These are phyloP conservation scores for Lordiphosa clarofinis DNA, from an alignment of 1,140 invertebrate species.

Conservation along the genomic window DNA sequence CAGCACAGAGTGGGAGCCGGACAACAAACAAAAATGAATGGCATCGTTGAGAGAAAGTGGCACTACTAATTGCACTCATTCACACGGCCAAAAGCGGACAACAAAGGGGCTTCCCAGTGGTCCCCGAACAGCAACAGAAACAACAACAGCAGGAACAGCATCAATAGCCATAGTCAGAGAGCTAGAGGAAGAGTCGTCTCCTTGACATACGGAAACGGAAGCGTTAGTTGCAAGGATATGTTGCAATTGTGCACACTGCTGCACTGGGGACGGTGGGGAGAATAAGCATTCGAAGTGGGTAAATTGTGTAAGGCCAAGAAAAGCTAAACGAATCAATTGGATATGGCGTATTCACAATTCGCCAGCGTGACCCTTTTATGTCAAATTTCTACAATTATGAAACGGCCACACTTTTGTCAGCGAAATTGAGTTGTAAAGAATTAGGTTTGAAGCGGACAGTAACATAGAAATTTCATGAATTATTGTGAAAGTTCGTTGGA, in stretches of 20 bases:
- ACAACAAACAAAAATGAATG: constrained; percentile 44
- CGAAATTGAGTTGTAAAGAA: no score
- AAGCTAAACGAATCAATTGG: no score
- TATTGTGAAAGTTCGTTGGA: no score
- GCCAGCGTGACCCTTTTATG: no score
- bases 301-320: no score
- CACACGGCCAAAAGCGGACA: constrained; percentile 51
- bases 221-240: constrained; percentile 65
- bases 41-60: constrained; percentile 57
- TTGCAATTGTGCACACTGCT: constrained; percentile 10
- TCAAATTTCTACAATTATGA: no score
- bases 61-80: constrained; percentile 73
- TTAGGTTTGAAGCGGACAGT: no score
- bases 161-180: constrained; percentile 10
- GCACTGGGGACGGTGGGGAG: neutral
- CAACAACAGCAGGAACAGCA: constrained; percentile 10
- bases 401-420: no score
- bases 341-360: rapidly evolving
- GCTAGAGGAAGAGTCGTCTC: constrained; percentile 29
- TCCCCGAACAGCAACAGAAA: constrained; percentile 24
- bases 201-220: constrained; percentile 72
- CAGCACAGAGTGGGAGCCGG: constrained; percentile 15
- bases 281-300: neutral
- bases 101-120: constrained; percentile 57
- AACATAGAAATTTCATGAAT: no score